These are phyloP conservation scores for Labeo calbasu DNA, from an alignment of 2,797 vertebrate genomes.

Conservation along the genomic window DNA sequence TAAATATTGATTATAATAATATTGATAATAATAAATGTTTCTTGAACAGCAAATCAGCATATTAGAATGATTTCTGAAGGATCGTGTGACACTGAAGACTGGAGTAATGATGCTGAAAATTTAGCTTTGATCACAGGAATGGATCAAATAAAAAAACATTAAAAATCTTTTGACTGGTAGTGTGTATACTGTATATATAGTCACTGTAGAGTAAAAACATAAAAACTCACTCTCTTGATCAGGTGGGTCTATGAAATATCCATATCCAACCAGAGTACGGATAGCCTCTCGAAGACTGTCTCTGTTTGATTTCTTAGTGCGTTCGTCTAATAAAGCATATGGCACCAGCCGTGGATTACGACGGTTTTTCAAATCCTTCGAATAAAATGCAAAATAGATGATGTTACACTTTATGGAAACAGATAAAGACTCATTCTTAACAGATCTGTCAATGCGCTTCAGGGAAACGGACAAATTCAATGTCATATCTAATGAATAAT, in stretches of 20 bases:
- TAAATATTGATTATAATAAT: too few species aligned
- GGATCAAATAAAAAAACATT: too few species aligned
- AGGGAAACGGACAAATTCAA: not conserved
- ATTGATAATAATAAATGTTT: too few species aligned
- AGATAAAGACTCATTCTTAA: not conserved
- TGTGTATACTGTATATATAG: not conserved
- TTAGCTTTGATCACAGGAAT: too few species aligned
- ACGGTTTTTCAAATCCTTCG: constrained; percentile 94
- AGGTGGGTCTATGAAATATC: constrained; percentile 93
- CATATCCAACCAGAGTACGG: constrained; percentile 94
- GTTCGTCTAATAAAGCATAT: constrained; percentile 93
- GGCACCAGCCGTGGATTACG: constrained; percentile 97
- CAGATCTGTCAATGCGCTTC: not conserved
- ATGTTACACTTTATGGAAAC: not conserved
- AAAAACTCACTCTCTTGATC: constrained; percentile 88
- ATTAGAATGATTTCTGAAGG: too few species aligned
- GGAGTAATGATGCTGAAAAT: too few species aligned
- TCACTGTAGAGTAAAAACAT: not conserved
- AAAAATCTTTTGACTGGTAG: too few species aligned
- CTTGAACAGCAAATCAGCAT: too few species aligned
- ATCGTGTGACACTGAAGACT: too few species aligned
- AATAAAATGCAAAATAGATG: constrained; percentile 40
- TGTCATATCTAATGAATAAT: constrained; percentile 10
- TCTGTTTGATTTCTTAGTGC: constrained; percentile 97
- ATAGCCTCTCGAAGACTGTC: constrained; percentile 97